These are phyloP conservation scores for Eilema griseolum DNA, from an alignment of 2,888 invertebrate genomes.

Conservation along the genomic window DNA sequence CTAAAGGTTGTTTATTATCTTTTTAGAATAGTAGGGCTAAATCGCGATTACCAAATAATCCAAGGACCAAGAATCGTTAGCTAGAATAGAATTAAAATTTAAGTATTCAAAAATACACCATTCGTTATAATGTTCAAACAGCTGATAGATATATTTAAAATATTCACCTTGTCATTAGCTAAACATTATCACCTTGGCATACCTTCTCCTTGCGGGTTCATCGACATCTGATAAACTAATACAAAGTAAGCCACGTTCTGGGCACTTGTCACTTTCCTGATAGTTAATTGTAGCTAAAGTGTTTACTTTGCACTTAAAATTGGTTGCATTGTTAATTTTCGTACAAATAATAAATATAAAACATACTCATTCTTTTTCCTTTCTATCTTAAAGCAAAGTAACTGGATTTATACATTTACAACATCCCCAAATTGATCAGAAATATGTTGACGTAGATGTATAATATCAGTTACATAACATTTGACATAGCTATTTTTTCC, in stretches of 20 bases:
- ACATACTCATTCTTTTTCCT: neutral
- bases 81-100: constrained; percentile 11
- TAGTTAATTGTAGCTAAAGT: neutral
- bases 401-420: constrained; percentile 21
- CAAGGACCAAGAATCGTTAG: constrained; percentile 14
- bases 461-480: constrained; percentile 68
- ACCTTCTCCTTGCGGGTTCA: constrained; percentile 75
- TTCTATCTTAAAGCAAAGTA: too few species aligned
- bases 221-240: constrained; percentile 71
- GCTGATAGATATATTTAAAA: constrained; percentile 27
- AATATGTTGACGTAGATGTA: constrained; percentile 57
- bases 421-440: constrained; percentile 38
- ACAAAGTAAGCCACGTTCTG: constrained; percentile 16
- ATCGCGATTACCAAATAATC: neutral
- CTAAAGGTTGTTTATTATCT: neutral
- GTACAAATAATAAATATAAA: neutral
- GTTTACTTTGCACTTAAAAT: neutral
- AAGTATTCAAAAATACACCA: constrained; percentile 13
- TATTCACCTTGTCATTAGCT: constrained; percentile 61
- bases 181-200: constrained; percentile 75
- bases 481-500: constrained; percentile 83
- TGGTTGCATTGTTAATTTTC: neutral
- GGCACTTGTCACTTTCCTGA: constrained; percentile 20
- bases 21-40: neutral
- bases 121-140: constrained; percentile 17